phyloP scores from a whole-genome alignment of 2,113 vertebrate genomes.

The Crotalus viridis region DNA sequence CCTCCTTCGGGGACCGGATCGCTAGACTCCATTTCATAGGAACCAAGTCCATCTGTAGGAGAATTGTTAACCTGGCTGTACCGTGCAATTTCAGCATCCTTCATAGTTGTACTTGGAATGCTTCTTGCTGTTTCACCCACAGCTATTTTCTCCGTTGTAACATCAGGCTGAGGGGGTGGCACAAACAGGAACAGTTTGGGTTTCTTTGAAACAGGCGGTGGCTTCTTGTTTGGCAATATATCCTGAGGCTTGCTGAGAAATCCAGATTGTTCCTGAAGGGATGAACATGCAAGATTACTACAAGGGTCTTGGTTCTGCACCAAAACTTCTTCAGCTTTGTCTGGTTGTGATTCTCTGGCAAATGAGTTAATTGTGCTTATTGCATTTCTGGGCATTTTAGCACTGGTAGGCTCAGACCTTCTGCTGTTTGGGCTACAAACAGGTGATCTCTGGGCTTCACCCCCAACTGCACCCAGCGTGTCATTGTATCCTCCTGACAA shows the following conservation, averaged over 20 bases:
- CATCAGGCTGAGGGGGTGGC: slow-evolving; percentile 73
- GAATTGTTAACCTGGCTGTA: slow-evolving; percentile 51
- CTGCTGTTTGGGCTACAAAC: slow-evolving; percentile 57
- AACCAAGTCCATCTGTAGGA: slow-evolving; percentile 56
- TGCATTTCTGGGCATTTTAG: slow-evolving; percentile 26
- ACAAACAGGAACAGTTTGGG: slow-evolving; percentile 83
- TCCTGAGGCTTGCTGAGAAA: slow-evolving; percentile 56
- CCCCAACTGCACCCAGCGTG: slow-evolving; percentile 65
- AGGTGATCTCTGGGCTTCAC: slow-evolving; percentile 67
- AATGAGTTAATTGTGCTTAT: slow-evolving; percentile 17
- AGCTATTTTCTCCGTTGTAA: slow-evolving; percentile 65
- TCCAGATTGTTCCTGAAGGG: slow-evolving; percentile 42
- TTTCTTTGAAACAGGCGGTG: slow-evolving; percentile 88
- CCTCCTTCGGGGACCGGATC: slow-evolving; percentile 65
- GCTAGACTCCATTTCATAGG: slow-evolving; percentile 61
- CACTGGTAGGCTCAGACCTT: neutral
- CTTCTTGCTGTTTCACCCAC: slow-evolving; percentile 56
- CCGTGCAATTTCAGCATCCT: slow-evolving; percentile 59
- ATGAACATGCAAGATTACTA: slow-evolving; percentile 13
- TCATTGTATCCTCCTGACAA: slow-evolving; percentile 68
- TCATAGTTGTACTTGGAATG: slow-evolving; percentile 51
- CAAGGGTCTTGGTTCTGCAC: slow-evolving; percentile 31
- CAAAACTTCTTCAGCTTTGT: slow-evolving; percentile 22
- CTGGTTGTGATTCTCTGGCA: neutral
- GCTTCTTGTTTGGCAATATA: slow-evolving; percentile 80